Conservation (phyloP, 2,113 vertebrate genomes). For the Noctilio leporinus region DNA sequence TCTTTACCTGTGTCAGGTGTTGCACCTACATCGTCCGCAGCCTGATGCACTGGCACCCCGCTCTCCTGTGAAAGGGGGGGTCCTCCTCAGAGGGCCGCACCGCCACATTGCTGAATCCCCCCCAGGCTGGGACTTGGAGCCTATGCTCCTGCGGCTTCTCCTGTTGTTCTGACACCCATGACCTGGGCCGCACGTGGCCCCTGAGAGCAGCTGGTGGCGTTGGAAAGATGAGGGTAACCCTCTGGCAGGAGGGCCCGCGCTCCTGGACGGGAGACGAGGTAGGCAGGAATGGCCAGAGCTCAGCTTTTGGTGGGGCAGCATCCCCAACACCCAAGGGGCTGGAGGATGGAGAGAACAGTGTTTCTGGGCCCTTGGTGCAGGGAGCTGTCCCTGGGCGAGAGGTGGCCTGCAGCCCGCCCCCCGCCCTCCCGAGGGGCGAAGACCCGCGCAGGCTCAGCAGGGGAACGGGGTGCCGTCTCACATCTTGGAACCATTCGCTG, state of each 20-base stretch:
- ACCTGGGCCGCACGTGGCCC: fast-evolving
- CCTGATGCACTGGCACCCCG: fast-evolving
- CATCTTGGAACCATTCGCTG: conserved; percentile 16
- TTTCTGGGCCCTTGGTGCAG: not conserved
- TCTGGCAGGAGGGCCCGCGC: not conserved
- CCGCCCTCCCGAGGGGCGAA: not conserved
- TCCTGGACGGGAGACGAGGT: not conserved
- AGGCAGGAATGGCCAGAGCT: not conserved
- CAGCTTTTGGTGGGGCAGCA: not conserved
- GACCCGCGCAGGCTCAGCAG: not conserved
- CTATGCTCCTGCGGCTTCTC: fast-evolving
- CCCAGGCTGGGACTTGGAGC: not conserved
- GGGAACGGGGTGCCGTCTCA: not conserved
- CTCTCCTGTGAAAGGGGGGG: fast-evolving
- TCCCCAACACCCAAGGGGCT: not conserved
- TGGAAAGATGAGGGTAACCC: not conserved
- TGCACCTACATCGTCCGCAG: not conserved
- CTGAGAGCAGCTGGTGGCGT: not conserved
- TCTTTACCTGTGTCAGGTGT: not conserved
- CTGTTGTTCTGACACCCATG: not conserved
- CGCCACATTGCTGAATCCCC: too few relatives aligned
- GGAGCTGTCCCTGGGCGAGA: not conserved
- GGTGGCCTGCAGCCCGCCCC: not conserved
- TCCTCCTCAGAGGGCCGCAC: not conserved
- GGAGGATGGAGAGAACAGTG: not conserved